A percentile compares a stretch with the other conserved stretches of the same genome.
Conservation (phyloP, 2,113 vertebrate species). For the Corythaeola cristata region DNA sequence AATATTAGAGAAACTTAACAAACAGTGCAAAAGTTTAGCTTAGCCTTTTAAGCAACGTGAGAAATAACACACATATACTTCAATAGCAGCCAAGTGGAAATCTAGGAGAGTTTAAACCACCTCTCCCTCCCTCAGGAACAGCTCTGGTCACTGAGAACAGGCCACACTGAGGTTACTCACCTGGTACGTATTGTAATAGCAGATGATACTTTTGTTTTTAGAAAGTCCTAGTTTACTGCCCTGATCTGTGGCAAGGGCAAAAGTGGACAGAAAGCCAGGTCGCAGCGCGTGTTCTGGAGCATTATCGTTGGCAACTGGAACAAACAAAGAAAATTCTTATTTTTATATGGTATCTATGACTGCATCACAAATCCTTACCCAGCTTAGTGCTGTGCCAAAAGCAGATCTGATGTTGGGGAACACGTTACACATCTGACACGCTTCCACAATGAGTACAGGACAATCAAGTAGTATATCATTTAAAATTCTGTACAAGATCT, state of each 20-base stretch:
- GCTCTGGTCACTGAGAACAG: neutral
- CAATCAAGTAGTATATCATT: neutral
- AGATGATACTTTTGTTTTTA: conserved; percentile 99
- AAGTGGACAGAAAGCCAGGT: conserved; percentile 94
- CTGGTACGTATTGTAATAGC: conserved; percentile 98
- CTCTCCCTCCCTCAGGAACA: neutral
- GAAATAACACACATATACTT: neutral
- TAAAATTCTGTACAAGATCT: neutral
- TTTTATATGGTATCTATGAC: neutral
- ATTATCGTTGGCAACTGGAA: conserved; percentile 95
- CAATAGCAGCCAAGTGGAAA: neutral
- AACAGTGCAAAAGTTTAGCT: neutral
- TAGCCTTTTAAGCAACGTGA: neutral
- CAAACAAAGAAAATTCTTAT: neutral
- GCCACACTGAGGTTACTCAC: conserved; percentile 57
- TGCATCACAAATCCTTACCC: neutral
- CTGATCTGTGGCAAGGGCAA: conserved; percentile 96
- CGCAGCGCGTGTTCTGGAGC: conserved; percentile 93
- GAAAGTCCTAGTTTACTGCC: conserved; percentile 98
- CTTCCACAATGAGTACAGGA: neutral
- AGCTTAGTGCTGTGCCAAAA: neutral
- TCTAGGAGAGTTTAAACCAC: neutral
- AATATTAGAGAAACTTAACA: neutral
- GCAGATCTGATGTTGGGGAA: neutral
- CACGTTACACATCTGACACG: rapidly evolving